A percentile compares a stretch with the other conserved stretches of the same genome.
phyloP scores from a whole-genome alignment of 2,797 vertebrate species.

The Chelidonichthys spinosus region DNA sequence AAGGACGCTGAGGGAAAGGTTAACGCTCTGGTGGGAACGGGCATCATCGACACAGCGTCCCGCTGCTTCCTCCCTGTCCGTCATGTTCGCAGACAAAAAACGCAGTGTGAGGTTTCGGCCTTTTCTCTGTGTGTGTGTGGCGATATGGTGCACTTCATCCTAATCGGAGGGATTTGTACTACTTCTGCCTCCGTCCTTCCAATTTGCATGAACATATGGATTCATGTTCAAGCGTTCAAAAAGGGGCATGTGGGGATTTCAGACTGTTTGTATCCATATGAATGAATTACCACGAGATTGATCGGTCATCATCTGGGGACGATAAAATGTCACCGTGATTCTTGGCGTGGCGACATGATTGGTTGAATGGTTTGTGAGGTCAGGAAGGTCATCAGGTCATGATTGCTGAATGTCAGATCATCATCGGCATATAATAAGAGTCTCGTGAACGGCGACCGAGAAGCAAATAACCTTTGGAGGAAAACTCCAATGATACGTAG shows the following conservation, averaged over 20 bases:
- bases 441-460: slow-evolving; percentile 21
- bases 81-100: slow-evolving; percentile 56
- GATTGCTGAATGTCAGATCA: slow-evolving; percentile 63
- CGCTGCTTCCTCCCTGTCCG: slow-evolving; percentile 59
- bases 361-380: slow-evolving; percentile 40
- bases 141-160: background rate
- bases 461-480: slow-evolving; percentile 57
- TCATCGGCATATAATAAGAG: slow-evolving; percentile 36
- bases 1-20: slow-evolving; percentile 69
- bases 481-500: slow-evolving; percentile 49
- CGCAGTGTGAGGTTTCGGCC: slow-evolving; percentile 25
- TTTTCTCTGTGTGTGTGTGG: slow-evolving; percentile 18
- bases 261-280: slow-evolving; percentile 23
- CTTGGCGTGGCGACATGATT: slow-evolving; percentile 19
- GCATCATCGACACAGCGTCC: slow-evolving; percentile 51
- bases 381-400: slow-evolving; percentile 28
- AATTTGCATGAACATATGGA: slow-evolving; percentile 47
- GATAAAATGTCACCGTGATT: slow-evolving; percentile 64
- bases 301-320: slow-evolving; percentile 46
- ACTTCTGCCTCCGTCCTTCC: slow-evolving; percentile 8
- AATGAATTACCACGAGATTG: slow-evolving; percentile 61
- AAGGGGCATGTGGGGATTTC: slow-evolving; percentile 1
- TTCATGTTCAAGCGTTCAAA: slow-evolving; percentile 19
- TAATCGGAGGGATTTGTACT: slow-evolving; percentile 36
- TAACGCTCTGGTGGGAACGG: slow-evolving; percentile 62